Evolutionary conservation across 1,140 invertebrate species (phyloP), one percentile per base, ranked within the genome.

Genomic region (Magallana ariakensis): DNA sequence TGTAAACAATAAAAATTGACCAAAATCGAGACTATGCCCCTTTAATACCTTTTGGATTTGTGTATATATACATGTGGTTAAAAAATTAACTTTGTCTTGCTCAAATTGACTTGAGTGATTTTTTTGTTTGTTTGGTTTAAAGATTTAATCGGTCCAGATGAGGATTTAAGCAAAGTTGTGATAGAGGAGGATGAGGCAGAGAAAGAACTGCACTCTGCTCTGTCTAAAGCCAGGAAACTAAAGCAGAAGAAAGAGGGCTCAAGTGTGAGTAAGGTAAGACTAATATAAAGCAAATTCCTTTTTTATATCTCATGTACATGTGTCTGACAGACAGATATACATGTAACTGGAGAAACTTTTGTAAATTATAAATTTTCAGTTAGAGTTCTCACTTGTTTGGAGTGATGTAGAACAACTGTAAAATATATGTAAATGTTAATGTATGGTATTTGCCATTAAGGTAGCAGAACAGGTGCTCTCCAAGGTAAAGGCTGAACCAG

Each of bases 181-280:
- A 91, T 97, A 22, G 93, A 95, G 16, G 97, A 97, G 91, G 97
- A 99, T 88, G 97, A 98, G 85, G 96, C 96, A 70, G 96, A 97
- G 88, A 93, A 96, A 75, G 97, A 97, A 91, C 93, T 98, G 70
- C 96, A 97, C 91, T 93, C 96, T 80, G 97, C 97, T 8, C 93
- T 97, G 90, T 96, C 96, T 84, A 97, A 98, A 96, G 96, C 96
- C 84, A 95, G 97, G 91, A 96, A 96, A 89, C 92, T 97, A 0
- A 97, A 97, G 91, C 96, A 96, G 89, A 96, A 95, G 75, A 93
- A 93, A 88, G 90, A 91, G 8, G 90, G 88, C 66, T 53, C 86
- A 15, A 82, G 80, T 54, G 86, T 87, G 82, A 58, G 86, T 33
- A 89, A 89, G 87, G 90, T 91, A 84, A 80, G 26, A 84, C 13